A percentile compares a stretch with the other conserved stretches of the same genome.
Evolutionary conservation across 2,113 vertebrate genomes (phyloP).

Genomic region (Salvelinus alpinus): DNA sequence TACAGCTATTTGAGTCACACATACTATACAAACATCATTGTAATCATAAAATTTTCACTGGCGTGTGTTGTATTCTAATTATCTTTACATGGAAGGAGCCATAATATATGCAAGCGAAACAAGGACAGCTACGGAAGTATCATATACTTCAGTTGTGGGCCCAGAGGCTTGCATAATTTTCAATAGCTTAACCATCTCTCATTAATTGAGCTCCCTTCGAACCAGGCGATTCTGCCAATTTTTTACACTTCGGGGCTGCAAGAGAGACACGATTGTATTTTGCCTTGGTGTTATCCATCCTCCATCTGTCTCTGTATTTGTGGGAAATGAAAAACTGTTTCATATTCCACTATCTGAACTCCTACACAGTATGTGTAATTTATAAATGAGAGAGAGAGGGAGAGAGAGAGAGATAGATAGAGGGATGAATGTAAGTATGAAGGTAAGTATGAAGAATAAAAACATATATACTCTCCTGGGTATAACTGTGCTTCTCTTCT

Average conservation of each 20-base stretch:
- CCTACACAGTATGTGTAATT: constrained; percentile 4
- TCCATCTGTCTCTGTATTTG: constrained; percentile 12
- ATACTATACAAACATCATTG: neutral
- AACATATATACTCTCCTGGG: neutral
- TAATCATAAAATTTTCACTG: constrained; percentile 24
- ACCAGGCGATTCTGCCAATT: constrained; percentile 21
- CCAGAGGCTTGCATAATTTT: constrained; percentile 51
- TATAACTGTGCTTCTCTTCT: neutral
- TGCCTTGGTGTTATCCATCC: neutral
- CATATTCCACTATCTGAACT: constrained; percentile 13
- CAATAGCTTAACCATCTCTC: constrained; percentile 43
- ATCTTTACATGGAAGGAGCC: constrained; percentile 36
- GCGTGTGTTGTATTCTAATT: constrained; percentile 32
- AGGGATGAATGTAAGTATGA: too few relatives aligned
- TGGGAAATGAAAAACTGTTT: constrained; percentile 5
- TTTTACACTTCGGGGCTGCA: neutral
- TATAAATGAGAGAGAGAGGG: neutral
- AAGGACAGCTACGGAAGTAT: constrained; percentile 26
- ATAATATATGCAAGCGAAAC: constrained; percentile 38
- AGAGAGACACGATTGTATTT: constrained; percentile 11
- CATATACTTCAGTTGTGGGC: constrained; percentile 30
- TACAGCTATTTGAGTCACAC: neutral
- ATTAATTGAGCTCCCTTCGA: constrained; percentile 45
- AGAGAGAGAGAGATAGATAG: neutral
- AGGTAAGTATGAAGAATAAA: too few relatives aligned